Conservation (phyloP, 2,113 vertebrate species). For the Oreochromis niloticus region DNA sequence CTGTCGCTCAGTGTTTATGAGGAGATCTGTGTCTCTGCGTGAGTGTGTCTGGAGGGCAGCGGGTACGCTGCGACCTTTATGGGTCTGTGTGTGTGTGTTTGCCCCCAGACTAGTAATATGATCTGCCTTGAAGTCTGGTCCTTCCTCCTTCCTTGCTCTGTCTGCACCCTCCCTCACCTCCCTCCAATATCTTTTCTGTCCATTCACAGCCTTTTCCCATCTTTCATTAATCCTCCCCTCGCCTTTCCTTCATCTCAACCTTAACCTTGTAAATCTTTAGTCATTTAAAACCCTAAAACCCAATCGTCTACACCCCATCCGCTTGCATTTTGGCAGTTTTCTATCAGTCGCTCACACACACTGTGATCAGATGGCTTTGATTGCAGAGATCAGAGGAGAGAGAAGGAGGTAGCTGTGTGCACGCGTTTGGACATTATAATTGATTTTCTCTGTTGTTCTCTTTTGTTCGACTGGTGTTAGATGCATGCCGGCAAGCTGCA, state of each 20-base stretch:
- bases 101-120: slow-evolving; percentile 46
- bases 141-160: slow-evolving; percentile 42
- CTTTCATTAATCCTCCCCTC: neutral
- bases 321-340: neutral
- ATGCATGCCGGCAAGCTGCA: slow-evolving; percentile 3
- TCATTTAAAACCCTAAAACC: neutral
- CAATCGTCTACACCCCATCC: neutral
- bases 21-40: slow-evolving; percentile 4
- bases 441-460: slow-evolving; percentile 32
- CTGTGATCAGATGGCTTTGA: slow-evolving; percentile 22
- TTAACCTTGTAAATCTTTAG: neutral
- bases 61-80: slow-evolving; percentile 54
- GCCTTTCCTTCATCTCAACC: neutral
- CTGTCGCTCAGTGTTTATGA: slow-evolving; percentile 4
- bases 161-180: slow-evolving; percentile 31
- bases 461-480: slow-evolving; percentile 38
- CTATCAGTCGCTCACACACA: neutral
- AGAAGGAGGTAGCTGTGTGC: neutral
- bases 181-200: neutral
- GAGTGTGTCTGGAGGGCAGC: slow-evolving; percentile 49
- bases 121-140: slow-evolving; percentile 41
- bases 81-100: slow-evolving; percentile 12
- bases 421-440: slow-evolving; percentile 23
- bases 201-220: slow-evolving; percentile 6
- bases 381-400: slow-evolving; percentile 2